Evolutionary conservation across 2,113 vertebrate genomes (phyloP), one percentile per base, ranked within the genome.

Genomic region (Lepisosteus osseus): DNA sequence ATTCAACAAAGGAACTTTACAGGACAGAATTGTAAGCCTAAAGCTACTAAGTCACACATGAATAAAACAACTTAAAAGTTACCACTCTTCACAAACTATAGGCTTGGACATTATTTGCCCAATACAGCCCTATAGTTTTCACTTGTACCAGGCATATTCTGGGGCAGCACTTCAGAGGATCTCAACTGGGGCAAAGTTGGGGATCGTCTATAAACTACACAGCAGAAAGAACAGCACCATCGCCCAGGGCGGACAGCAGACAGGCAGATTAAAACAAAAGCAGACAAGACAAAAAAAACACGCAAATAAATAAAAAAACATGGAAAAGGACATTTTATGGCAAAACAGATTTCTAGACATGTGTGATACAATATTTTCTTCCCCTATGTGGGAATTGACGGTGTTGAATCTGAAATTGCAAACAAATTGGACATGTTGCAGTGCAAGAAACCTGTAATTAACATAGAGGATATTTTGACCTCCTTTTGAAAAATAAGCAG

Each of bases 41-140:
- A 3, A 59, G n/a, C 57, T n/a, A 59, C 1, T 59, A 11, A 13
- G 13, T 6, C n/a, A 51, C 47, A 51, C 47, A 75, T 74, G 54
- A 51, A 75, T 55, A 72, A 56, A 17, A 67, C 72, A 78, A 74
- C 67, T 56, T 77, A 73, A 80, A 73, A 80, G 75, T 80, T 80
- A 81, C 75, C 77, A 76, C 77, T 79, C 65, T 75, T 65, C 68
- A 77, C 75, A 80, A 80, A 82, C 82, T 82, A 84, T 74, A 86
- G 82, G 77, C 72, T 68, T 72, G 67, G 81, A 72, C 72, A 72
- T 78, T 83, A 74, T 65, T 71, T 76, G 76, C 75, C 73, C 80
- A 79, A 61, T 75, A 74, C 69, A 67, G 79, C 73, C 75, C 84
- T 79, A 80, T 79, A 83, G 82, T 80, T 82, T 76, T 77, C 74